Base-by-base conservation (phyloP, 2,888 invertebrate genomes). In the Caenorhabditis sp. region DNA sequence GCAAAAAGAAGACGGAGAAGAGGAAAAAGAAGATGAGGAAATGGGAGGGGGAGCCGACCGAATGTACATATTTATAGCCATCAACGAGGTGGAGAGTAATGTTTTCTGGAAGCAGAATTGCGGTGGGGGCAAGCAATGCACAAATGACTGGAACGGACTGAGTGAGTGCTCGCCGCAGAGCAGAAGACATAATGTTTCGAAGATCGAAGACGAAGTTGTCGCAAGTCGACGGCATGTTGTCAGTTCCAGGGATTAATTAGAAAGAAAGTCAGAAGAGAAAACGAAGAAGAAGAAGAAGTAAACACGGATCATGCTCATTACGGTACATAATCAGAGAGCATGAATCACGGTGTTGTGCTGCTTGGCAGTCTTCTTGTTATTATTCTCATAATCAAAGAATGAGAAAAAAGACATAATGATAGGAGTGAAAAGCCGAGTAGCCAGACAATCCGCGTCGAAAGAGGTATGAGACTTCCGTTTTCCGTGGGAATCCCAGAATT, bases 61-160 rank as follows among this genome's bases (percentile, higher is more conserved):
- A 50, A 68, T 72, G 47, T 58, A 72, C 64, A 72, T 65, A 72
- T 72, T 72, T 72, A 72, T 72, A 72, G 72, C 64, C 72, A 58
- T 65, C 65, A 74, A 74, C 67, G 74, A 74, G 74, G 65, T 50
- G 62, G 62, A 28, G 13, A 72, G 18, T 32, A 56, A 56, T 65
- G 58, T 65, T 74, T 74, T 74, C 64, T 61, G 61, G 55, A 55
- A 55, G 15, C 50, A 50, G 53, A 24, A 61, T 13, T 40, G n/a
- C 13, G 40, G 13, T 13, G 40, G 40, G 11, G n/a, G n/a, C n/a
- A n/a, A n/a, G n/a, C n/a, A 40, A 40, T 69, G 68, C 56, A 69
- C 53, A 65, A 37, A 28, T 47, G 47, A 47, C 18, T 47, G 47
- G 24, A 44, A 60, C 26, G 26, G 47, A 26, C n/a, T n/a, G n/a